Evolutionary conservation across 2,113 vertebrate genomes (phyloP).

Genomic region (Morone chrysops): DNA sequence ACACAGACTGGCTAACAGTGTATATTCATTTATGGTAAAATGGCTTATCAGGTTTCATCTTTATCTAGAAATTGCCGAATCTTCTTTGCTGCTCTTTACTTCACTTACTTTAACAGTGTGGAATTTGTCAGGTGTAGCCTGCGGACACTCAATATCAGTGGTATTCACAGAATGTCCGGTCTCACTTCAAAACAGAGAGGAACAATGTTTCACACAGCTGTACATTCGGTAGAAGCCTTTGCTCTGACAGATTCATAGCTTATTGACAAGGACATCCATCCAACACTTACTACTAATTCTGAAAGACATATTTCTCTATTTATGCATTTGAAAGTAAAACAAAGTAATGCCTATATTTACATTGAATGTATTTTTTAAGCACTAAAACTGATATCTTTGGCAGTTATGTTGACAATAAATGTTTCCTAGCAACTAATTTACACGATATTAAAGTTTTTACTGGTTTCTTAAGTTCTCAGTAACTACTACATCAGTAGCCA

Average conservation of each 20-base stretch:
- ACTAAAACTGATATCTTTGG: too few species aligned
- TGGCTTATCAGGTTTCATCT: too few species aligned
- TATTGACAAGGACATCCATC: too few species aligned
- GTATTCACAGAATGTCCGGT: not conserved
- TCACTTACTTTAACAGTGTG: not conserved
- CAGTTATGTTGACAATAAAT: not conserved
- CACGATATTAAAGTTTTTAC: not conserved
- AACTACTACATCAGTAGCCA: too few species aligned
- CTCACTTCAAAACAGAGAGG: not conserved
- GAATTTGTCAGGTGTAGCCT: not conserved
- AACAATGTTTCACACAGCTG: not conserved
- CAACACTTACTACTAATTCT: too few species aligned
- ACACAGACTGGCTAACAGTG: too few species aligned
- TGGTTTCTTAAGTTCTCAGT: not conserved
- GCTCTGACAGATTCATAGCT: not conserved
- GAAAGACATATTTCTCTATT: too few species aligned
- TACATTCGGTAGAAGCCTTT: not conserved
- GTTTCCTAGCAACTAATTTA: not conserved
- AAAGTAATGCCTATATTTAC: too few species aligned
- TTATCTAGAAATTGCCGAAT: not conserved
- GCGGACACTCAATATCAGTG: not conserved
- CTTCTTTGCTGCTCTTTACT: not conserved
- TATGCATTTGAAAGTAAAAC: too few species aligned
- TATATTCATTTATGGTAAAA: too few species aligned
- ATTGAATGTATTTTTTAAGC: too few species aligned